Conservation (phyloP, 2,113 vertebrate species). For the Ptilorrhoa leucosticta region DNA sequence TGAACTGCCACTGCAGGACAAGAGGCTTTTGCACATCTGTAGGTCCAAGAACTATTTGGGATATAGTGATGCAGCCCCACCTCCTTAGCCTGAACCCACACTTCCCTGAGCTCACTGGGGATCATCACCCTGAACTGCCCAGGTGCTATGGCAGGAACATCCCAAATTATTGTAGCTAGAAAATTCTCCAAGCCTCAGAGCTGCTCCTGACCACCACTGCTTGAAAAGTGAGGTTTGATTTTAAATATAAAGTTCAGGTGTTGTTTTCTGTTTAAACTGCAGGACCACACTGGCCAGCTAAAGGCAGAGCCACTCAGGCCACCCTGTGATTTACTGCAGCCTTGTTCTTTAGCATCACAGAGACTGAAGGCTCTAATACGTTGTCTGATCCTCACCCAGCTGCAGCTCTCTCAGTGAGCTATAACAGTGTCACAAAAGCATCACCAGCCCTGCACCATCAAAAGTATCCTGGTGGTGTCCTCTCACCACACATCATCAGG, state of each 20-base stretch:
- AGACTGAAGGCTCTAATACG: rapidly evolving
- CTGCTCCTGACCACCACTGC: not conserved
- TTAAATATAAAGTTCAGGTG: not conserved
- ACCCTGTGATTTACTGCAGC: not conserved
- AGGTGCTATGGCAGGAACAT: not conserved
- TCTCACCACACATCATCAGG: not conserved
- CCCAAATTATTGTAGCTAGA: not conserved
- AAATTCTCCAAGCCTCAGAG: not conserved
- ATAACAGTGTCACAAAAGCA: not conserved
- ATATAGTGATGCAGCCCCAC: not conserved
- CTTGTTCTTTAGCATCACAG: not conserved
- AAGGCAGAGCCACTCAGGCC: not conserved
- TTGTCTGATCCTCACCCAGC: not conserved
- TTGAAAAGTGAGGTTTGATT: not conserved
- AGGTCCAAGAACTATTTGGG: not conserved
- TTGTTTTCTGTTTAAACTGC: not conserved
- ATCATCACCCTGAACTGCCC: not conserved
- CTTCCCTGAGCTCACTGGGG: not conserved
- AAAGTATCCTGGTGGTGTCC: not conserved
- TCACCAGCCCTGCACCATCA: not conserved
- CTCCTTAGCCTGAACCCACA: not conserved
- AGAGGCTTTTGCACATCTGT: not conserved
- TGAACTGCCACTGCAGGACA: not conserved
- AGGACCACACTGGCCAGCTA: not conserved
- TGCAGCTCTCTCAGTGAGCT: not conserved